These are phyloP conservation scores for Petrolisthes manimaculis DNA, from an alignment of 2,888 invertebrate species.

Conservation along the genomic window DNA sequence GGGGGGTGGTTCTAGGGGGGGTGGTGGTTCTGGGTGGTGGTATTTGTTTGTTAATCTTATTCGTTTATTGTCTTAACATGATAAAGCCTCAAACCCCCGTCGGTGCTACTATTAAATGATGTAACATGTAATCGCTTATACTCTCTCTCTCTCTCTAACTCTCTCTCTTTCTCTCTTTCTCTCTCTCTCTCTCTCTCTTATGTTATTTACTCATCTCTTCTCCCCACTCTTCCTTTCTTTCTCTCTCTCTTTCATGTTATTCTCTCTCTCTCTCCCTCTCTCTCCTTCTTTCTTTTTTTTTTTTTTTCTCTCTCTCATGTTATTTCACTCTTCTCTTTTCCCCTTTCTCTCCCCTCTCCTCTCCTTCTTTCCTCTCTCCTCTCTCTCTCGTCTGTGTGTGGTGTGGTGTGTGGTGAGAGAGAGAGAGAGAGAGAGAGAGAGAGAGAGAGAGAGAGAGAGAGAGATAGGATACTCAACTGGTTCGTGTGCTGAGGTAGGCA, in stretches of 20 bases:
- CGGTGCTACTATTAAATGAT: conserved; percentile 38
- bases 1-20: no score
- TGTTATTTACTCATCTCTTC: background rate
- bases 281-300: background rate
- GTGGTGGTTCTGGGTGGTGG: no score
- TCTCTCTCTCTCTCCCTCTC: background rate
- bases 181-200: conserved; percentile 6
- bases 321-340: background rate
- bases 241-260: background rate
- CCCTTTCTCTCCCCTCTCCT: background rate
- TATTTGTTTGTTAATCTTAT: conserved; percentile 56
- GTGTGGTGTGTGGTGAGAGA: background rate
- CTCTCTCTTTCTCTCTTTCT: conserved; percentile 24
- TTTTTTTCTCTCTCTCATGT: background rate
- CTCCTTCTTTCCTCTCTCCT: conserved; percentile 12
- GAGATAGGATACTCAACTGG: background rate
- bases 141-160: conserved; percentile 9
- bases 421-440: conserved; percentile 1
- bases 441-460: background rate
- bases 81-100: conserved; percentile 39
- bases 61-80: conserved; percentile 58
- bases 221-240: background rate
- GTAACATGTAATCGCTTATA: conserved; percentile 52
- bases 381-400: background rate
- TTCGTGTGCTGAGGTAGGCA: no score